Base-by-base conservation (phyloP, 1,140 invertebrate genomes). In the Asbolus verrucosus region DNA sequence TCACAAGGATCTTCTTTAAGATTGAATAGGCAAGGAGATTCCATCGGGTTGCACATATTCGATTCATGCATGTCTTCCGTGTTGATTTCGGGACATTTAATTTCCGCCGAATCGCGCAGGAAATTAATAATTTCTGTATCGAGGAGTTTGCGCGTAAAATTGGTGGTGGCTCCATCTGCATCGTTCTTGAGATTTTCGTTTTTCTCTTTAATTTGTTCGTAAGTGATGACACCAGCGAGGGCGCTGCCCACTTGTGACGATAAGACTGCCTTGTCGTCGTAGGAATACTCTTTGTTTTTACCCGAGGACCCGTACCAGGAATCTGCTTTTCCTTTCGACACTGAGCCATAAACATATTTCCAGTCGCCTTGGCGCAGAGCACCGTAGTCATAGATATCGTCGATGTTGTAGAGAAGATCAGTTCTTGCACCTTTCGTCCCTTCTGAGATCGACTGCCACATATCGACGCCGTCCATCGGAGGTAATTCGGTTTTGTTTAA, bases 331-430 rank as follows among this genome's bases (percentile, higher is more conserved):
- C 84, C 84, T 4, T 81, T 72, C 8, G 76, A 70, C 0, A 79
- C 82, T 1, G 82, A 85, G 69, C 92, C 92, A 50, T 87, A 86
- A 0, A 94, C 75, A 67, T 93, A 87, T 80, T 95, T 95, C 83
- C 87, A 94, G 60, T 90, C 84, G 2, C 87, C 89, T 59, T 83
- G 74, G 67, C 90, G 82, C 6, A 94, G 80, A 0, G 88, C 87
- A 2, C 82, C 83, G 67, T 90, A 87, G 27, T 86, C 82, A 46
- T 80, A 82, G 2, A 87, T 80, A 11, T 89, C 87, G 73, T 95
- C 92, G 70, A 94, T 97, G 79, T 97, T 97, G 72, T 93, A 86
- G 0, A 95, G 78, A 3, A 94, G 80, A 73, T 92, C 87, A 0
- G 81, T 83, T 75, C 92, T 77, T 2, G 87, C 81, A 62, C 87